Conservation (phyloP, 2,113 vertebrate genomes). For the Megaceryle maxima region DNA sequence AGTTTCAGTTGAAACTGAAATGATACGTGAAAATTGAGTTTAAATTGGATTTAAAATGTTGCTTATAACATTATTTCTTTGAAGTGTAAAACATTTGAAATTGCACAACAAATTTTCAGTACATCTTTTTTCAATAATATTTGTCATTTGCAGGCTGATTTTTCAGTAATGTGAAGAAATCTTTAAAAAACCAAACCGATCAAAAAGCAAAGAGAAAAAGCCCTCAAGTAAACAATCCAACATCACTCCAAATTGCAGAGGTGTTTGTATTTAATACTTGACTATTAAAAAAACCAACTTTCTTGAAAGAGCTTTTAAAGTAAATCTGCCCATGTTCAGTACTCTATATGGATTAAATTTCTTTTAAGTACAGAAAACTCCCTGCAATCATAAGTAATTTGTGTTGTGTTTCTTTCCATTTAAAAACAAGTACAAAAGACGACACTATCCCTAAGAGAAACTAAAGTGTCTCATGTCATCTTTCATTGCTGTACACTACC, state of each 20-base stretch:
- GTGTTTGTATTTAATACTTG: background rate
- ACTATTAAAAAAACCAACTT: background rate
- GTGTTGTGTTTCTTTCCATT: background rate
- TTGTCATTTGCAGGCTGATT: background rate
- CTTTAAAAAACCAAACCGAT: background rate
- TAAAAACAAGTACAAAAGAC: background rate
- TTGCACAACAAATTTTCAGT: background rate
- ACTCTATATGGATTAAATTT: background rate
- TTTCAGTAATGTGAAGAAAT: background rate
- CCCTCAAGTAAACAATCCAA: background rate
- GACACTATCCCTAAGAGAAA: background rate
- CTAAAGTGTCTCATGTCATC: background rate
- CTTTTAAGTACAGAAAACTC: background rate
- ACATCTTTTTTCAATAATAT: background rate
- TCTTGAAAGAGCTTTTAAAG: background rate
- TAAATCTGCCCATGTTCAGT: background rate
- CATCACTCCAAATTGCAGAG: background rate
- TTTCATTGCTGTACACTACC: background rate
- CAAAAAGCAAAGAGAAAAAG: background rate
- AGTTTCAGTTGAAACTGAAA: background rate
- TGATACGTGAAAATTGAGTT: background rate
- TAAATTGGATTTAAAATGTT: background rate
- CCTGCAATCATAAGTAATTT: background rate
- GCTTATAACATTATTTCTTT: background rate
- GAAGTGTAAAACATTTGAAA: background rate